These are phyloP conservation scores for Alosa sapidissima DNA, from an alignment of 2,797 vertebrate species.

Conservation along the genomic window DNA sequence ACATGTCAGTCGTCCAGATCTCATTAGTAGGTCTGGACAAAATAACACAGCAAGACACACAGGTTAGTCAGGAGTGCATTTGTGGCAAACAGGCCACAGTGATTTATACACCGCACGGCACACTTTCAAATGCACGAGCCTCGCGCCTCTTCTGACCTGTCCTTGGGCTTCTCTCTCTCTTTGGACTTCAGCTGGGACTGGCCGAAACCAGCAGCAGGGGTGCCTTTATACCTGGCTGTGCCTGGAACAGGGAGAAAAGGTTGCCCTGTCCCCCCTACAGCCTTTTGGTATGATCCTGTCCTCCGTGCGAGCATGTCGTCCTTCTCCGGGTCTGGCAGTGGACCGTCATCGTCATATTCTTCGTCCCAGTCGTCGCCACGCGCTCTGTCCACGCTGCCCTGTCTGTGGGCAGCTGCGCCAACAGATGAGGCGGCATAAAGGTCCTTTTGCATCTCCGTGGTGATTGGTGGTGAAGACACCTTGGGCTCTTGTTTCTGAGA, in stretches of 20 bases:
- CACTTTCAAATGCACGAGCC: background rate
- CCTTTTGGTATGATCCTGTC: constrained; percentile 69
- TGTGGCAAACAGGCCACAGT: background rate
- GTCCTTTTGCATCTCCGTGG: constrained; percentile 56
- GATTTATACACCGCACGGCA: background rate
- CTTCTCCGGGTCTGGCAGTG: constrained; percentile 68
- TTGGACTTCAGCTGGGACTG: constrained; percentile 51
- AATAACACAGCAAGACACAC: background rate
- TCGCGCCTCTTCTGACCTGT: constrained; percentile 46
- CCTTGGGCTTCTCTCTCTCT: constrained; percentile 35
- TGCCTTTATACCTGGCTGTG: constrained; percentile 57
- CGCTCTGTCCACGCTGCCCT: background rate
- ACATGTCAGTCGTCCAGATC: background rate
- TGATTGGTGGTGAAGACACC: background rate
- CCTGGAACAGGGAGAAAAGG: constrained; percentile 69
- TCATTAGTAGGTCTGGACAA: background rate
- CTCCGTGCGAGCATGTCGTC: constrained; percentile 84
- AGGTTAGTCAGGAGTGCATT: background rate
- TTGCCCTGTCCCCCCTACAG: constrained; percentile 49
- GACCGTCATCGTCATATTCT: constrained; percentile 50
- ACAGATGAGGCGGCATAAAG: constrained; percentile 31
- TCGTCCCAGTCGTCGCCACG: constrained; percentile 48
- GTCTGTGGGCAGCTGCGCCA: constrained; percentile 31
- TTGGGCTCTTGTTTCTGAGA: constrained; percentile 46
- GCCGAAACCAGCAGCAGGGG: constrained; percentile 50